Percentiles rank a stretch among this genome's conserved stretches.
phyloP scores from a whole-genome alignment of 2,888 invertebrate species.

The Tipula unca region DNA sequence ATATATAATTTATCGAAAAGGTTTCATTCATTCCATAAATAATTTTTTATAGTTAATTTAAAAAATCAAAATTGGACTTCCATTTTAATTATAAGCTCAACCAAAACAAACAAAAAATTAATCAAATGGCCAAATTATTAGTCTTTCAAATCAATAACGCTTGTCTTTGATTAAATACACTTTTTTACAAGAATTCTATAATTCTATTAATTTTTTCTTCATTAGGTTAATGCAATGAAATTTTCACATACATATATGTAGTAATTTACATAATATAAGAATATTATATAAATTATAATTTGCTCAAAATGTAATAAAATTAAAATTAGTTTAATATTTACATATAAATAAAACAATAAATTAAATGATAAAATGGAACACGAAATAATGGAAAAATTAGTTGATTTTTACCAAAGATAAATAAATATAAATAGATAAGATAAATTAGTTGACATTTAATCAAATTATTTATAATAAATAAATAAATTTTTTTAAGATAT shows the following conservation, averaged over 20 bases:
- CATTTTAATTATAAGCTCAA: background rate
- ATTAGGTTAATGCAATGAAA: background rate
- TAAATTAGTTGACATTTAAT: conserved; percentile 8
- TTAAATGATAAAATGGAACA: too few species aligned
- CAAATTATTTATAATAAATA: background rate
- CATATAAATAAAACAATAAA: background rate
- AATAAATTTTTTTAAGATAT: conserved; percentile 8
- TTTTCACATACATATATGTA: background rate
- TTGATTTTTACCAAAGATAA: background rate
- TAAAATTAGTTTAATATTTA: background rate
- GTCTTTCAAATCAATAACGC: background rate
- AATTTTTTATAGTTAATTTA: background rate
- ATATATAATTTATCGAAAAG: background rate
- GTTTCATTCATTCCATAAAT: background rate
- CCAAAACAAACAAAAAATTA: background rate
- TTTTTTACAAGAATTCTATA: background rate
- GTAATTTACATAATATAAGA: background rate
- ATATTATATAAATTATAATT: background rate
- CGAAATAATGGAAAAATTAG: background rate
- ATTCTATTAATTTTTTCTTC: background rate
- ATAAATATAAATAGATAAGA: background rate
- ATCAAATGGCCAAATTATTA: background rate
- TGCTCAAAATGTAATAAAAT: background rate
- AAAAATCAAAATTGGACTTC: conserved; percentile 2
- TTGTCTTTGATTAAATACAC: background rate